These are phyloP conservation scores for Equus quagga DNA, from an alignment of 2,113 vertebrate species.

Conservation along the genomic window DNA sequence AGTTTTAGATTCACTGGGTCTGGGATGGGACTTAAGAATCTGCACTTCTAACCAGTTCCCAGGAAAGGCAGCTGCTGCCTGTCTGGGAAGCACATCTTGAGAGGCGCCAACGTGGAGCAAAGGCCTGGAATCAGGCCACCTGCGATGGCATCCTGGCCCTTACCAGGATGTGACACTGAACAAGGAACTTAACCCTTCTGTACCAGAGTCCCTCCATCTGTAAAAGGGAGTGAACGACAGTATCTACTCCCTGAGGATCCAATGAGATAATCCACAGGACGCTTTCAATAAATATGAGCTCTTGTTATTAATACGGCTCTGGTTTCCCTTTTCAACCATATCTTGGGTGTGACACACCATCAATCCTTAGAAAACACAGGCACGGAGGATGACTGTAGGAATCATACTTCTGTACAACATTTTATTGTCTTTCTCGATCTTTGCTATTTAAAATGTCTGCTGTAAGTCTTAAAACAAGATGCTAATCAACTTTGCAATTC, in stretches of 20 bases:
- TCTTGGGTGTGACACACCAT: fast-evolving
- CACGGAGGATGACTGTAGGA: fast-evolving
- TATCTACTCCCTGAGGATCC: fast-evolving
- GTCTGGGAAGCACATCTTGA: background rate
- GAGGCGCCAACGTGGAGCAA: fast-evolving
- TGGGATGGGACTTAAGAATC: background rate
- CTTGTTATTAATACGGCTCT: fast-evolving
- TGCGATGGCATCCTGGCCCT: fast-evolving
- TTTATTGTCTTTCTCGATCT: background rate
- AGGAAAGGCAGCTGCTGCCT: fast-evolving
- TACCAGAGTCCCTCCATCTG: fast-evolving
- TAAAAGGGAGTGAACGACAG: fast-evolving
- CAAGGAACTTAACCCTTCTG: fast-evolving
- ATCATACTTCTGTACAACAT: fast-evolving
- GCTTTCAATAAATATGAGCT: fast-evolving
- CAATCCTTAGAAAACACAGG: fast-evolving
- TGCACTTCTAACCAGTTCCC: background rate
- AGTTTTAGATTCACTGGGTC: background rate
- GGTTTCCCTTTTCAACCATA: background rate
- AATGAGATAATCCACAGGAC: fast-evolving
- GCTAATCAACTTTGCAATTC: fast-evolving
- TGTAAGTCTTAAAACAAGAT: background rate
- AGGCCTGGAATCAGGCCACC: background rate
- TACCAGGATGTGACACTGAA: fast-evolving
- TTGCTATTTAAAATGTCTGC: background rate